Evolutionary conservation across 2,797 vertebrate species (phyloP), one percentile per base, ranked within the genome.

Genomic region (Merluccius polli): DNA sequence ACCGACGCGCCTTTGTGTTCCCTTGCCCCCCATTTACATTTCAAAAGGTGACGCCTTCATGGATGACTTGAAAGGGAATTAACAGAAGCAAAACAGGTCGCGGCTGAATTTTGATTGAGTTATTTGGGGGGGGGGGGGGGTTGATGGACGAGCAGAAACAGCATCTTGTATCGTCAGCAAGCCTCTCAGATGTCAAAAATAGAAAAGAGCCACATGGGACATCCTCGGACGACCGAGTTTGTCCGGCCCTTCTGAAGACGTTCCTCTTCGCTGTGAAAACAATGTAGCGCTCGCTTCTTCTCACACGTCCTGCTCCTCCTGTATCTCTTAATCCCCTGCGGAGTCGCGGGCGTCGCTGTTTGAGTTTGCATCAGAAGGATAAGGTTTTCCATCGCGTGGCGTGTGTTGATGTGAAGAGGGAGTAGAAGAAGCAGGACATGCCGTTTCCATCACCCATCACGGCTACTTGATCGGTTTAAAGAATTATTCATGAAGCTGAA

Each of bases 201-300:
- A 72, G 84, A 71, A 68, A 52, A 70, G 75, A n/a, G 59, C 30
- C 9, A 59, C 27, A 21, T 67, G 73, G 77, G 77, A 79, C 72
- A 82, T 77, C 81, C 81, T 86, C 71, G 63, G 83, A 86, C 83
- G 82, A 82, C 86, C 83, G 70, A 8, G 72, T 72, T 88, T 67
- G 81, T 48, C 79, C 72, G 89, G 89, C 91, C 83, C 73, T 76
- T 90, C 85, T 91, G 87, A 91, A 91, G 82, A 21, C 21, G 21
- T 70, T 77, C 75, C 44, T 76, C 70, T 77, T 86, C 78, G 71
- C 71, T 84, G 75, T 79, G 65, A 88, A 86, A 75, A 67, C 10
- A 27, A n/a, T 31, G 33, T 38, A 7, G 71, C 15, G 33, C 32
- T 3, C 16, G 1, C 44, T 18, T 8, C 44, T 3, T n/a, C 44